These are phyloP conservation scores for Clitarchus hookeri DNA, from an alignment of 2,888 invertebrate species.

Conservation along the genomic window DNA sequence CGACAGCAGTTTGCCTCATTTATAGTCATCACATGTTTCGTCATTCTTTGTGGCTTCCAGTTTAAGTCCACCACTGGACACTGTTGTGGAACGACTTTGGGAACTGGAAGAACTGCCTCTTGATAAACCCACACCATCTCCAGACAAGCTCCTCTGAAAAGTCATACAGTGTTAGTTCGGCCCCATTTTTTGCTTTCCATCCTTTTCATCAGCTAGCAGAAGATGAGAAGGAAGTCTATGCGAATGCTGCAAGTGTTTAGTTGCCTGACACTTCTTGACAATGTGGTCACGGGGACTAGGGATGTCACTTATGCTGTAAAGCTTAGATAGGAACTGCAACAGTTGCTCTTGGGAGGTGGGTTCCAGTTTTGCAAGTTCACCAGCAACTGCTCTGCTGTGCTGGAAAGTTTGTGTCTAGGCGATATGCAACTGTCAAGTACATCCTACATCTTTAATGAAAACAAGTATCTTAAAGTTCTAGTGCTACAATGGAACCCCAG, in stretches of 20 bases:
- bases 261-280: not conserved
- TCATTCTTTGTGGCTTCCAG: too few relatives aligned
- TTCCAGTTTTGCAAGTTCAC: not conserved
- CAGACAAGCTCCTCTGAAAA: too few relatives aligned
- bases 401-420: not conserved
- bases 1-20: too few relatives aligned
- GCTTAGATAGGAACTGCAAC: not conserved
- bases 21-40: too few relatives aligned
- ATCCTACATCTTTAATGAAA: not conserved
- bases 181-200: not conserved
- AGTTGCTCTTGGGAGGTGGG: not conserved
- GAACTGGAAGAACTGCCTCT: too few relatives aligned
- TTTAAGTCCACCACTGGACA: too few relatives aligned
- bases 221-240: not conserved
- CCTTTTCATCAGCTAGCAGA: not conserved
- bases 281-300: not conserved
- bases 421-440: not conserved
- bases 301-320: not conserved
- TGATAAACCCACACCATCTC: too few relatives aligned
- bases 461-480: not conserved
- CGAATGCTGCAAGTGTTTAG: not conserved
- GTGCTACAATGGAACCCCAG: not conserved
- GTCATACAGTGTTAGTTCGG: not conserved
- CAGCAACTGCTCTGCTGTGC: not conserved
- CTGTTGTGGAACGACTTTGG: too few relatives aligned